Percentiles rank a stretch among this genome's conserved stretches.
Evolutionary conservation across 2,797 vertebrate species (phyloP).

Genomic region (Melanogrammus aeglefinus): DNA sequence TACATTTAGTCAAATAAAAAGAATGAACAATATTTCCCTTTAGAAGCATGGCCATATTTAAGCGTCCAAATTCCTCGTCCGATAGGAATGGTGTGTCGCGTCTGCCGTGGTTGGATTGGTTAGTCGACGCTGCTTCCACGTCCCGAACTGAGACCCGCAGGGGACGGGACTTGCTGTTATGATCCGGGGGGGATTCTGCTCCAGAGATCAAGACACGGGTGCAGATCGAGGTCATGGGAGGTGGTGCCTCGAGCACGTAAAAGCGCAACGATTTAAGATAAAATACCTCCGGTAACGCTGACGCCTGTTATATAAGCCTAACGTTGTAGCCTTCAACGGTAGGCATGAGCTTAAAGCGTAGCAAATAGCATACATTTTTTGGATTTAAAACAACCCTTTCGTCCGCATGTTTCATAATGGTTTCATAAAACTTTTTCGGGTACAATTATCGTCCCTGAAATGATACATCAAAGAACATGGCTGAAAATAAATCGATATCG

Average conservation of each 20-base stretch:
- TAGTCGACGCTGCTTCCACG: conserved; percentile 54
- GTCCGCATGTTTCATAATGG: neutral
- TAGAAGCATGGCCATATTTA: neutral
- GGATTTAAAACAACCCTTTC: neutral
- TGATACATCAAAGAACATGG: neutral
- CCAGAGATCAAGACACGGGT: conserved; percentile 59
- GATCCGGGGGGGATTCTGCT: conserved; percentile 71
- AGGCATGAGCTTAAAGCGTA: neutral
- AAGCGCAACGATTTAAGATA: conserved; percentile 21
- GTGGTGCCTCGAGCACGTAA: conserved; percentile 45
- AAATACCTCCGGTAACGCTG: neutral
- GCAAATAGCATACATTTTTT: too few species aligned
- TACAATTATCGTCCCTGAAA: too few species aligned
- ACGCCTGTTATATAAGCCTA: neutral
- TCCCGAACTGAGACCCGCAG: conserved; percentile 52
- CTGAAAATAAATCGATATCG: neutral
- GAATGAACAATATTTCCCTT: neutral
- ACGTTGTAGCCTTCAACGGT: neutral
- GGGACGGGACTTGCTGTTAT: conserved; percentile 75
- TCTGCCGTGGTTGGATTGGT: conserved; percentile 36
- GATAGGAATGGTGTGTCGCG: conserved; percentile 32
- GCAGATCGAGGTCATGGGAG: conserved; percentile 70
- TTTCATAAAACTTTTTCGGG: neutral
- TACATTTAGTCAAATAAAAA: neutral
- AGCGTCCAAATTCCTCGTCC: conserved; percentile 16